Evolutionary conservation across 2,113 vertebrate genomes (phyloP), one percentile per base, ranked within the genome.

Genomic region (Semicossyphus pulcher): DNA sequence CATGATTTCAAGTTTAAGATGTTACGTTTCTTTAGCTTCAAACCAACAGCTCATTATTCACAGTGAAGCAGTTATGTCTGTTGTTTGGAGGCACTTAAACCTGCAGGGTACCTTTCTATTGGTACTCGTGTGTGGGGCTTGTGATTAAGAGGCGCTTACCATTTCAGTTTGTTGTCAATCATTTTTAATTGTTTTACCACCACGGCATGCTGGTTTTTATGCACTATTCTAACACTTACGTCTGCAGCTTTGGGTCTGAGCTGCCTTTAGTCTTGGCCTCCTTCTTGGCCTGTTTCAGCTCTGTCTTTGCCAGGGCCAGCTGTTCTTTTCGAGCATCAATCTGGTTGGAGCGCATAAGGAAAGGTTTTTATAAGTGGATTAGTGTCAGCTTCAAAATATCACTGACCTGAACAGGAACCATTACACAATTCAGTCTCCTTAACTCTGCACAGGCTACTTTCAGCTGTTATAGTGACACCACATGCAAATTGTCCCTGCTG

Each of bases 251-350:
- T 49, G 59, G 28, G 52, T 92, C 90, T 0, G 80, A 68, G 28
- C 7, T 80, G 14, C 52, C 85, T 76, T 88, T 91, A 2, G 37
- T 47, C 72, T 93, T 93, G 14, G 82, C 70, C 20, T 88, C 86
- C 73, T 88, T 88, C 76, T 95, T 94, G 21, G 87, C 88, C 65
- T 91, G 80, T 64, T 92, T 89, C 66, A 93, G 73, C 51, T 94
- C 90, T 1, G 72, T 83, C 65, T 94, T 92, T n/a, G 88, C 87
- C 2, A 91, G 73, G 7, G 44, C 16, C 78, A 95, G 73, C 80
- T 86, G 83, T 44, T 93, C 89, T 70, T 88, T 94, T 52, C 87
- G 85, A 37, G 29, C 67, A 10, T 92, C 93, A 68, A 93, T 81
- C 90, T 93, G 39, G 10, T 7, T 6, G 21, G 39, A 39, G 20